Percentiles rank a stretch among this genome's conserved stretches.
Conservation (phyloP, 92 coral and sea anemone species). For the Anthopleura xanthogrammica region DNA sequence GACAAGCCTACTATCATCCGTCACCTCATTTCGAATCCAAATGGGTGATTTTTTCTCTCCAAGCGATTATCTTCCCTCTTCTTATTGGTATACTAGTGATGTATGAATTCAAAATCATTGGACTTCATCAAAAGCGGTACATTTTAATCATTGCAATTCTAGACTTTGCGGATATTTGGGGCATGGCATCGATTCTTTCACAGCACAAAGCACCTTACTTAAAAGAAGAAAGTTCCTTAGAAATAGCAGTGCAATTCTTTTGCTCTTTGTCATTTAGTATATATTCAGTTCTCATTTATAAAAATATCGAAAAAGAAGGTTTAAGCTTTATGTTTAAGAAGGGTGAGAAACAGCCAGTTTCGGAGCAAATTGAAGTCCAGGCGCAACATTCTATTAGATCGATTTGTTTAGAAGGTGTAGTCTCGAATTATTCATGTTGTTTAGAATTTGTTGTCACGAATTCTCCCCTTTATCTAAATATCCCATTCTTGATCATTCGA, state of each 20-base stretch:
- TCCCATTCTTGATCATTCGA: slow-evolving; percentile 16
- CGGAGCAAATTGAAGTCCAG: too few relatives aligned
- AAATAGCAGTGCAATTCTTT: slow-evolving; percentile 10
- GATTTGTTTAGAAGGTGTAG: background rate
- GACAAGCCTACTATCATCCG: slow-evolving; percentile 19
- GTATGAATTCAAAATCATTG: background rate
- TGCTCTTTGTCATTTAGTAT: background rate
- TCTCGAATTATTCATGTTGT: too few relatives aligned
- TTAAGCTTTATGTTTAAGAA: background rate
- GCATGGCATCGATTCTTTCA: slow-evolving; percentile 12
- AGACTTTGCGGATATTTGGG: slow-evolving; percentile 20
- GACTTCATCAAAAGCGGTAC: background rate
- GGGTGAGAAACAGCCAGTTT: background rate
- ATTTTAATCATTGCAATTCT: background rate
- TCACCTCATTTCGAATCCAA: background rate
- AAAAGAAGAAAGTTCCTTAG: slow-evolving; percentile 2
- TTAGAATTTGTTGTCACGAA: background rate
- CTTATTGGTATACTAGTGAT: slow-evolving; percentile 9
- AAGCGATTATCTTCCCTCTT: slow-evolving; percentile 14
- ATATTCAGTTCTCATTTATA: background rate
- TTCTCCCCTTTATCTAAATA: background rate
- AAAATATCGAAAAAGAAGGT: background rate
- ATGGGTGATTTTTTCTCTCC: slow-evolving; percentile 15
- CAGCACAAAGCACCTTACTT: background rate
- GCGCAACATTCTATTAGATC: too few relatives aligned